Evolutionary conservation across 2,888 invertebrate species (phyloP).

Genomic region (Tetragonisca angustula): DNA sequence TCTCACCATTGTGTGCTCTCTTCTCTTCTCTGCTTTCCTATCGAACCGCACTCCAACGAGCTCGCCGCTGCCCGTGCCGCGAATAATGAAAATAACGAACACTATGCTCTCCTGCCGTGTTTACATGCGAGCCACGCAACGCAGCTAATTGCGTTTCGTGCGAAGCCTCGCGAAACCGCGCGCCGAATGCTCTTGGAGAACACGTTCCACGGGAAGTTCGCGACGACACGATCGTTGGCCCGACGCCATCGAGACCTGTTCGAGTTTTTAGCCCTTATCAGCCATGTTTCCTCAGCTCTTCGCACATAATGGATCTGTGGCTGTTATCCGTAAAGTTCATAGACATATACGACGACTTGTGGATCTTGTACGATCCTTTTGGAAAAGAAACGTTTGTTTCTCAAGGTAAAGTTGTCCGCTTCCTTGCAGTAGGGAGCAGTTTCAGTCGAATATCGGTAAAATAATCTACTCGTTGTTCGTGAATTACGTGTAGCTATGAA

Average conservation of each 20-base stretch:
- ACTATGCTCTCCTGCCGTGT: constrained; percentile 21
- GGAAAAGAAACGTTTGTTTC: background rate
- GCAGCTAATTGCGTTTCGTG: constrained; percentile 30
- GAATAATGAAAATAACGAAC: constrained; percentile 64
- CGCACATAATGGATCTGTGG: background rate
- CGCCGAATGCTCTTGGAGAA: background rate
- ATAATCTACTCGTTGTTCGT: background rate
- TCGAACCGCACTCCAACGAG: constrained; percentile 19
- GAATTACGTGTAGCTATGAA: background rate
- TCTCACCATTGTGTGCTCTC: background rate
- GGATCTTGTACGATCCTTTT: background rate
- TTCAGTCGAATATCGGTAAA: background rate
- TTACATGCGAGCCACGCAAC: constrained; percentile 35
- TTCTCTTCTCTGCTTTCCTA: constrained; percentile 40
- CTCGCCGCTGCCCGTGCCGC: constrained; percentile 29
- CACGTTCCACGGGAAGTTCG: background rate
- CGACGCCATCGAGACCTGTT: background rate
- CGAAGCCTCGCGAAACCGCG: background rate
- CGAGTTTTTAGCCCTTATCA: background rate
- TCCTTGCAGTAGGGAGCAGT: background rate
- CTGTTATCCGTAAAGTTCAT: background rate
- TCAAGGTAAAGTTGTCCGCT: fast-evolving
- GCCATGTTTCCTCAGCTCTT: background rate
- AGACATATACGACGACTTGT: background rate
- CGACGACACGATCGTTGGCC: background rate